These are phyloP conservation scores for Stenopsyche tienmushanensis DNA, from an alignment of 1,140 invertebrate genomes.

Conservation along the genomic window DNA sequence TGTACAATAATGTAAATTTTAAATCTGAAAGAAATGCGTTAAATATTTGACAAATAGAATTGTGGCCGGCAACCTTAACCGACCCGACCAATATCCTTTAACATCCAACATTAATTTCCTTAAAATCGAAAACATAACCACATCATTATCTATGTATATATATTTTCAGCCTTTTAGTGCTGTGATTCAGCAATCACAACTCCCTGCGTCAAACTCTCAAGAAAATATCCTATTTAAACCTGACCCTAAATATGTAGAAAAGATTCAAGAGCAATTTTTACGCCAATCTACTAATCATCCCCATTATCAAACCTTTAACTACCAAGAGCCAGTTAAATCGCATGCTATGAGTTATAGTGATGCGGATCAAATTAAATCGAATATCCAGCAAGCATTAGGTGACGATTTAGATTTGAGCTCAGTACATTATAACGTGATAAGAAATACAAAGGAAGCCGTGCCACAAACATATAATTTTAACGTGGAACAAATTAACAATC, in stretches of 20 bases:
- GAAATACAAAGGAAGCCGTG: slow-evolving; percentile 43
- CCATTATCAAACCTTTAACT: slow-evolving; percentile 58
- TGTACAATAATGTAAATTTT: too few relatives aligned
- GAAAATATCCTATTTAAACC: slow-evolving; percentile 45
- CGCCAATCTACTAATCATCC: slow-evolving; percentile 49
- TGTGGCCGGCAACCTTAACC: too few relatives aligned
- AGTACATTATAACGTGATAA: slow-evolving; percentile 44
- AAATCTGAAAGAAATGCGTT: too few relatives aligned
- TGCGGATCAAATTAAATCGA: slow-evolving; percentile 42
- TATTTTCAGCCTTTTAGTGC: slow-evolving; percentile 46
- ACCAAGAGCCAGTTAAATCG: slow-evolving; percentile 50
- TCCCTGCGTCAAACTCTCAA: slow-evolving; percentile 42
- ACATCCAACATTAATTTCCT: not conserved
- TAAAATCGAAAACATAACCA: too few relatives aligned
- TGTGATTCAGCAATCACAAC: slow-evolving; percentile 39
- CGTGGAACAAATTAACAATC: slow-evolving; percentile 16
- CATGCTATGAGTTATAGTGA: not conserved
- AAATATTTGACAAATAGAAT: too few relatives aligned
- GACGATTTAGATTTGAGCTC: slow-evolving; percentile 39
- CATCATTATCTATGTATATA: not conserved
- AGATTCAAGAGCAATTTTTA: slow-evolving; percentile 49
- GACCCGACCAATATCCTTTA: slow-evolving; percentile 26
- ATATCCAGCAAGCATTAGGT: slow-evolving; percentile 14
- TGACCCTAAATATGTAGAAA: slow-evolving; percentile 49
- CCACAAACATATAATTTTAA: not conserved